Base-by-base conservation (phyloP, 2,797 vertebrate genomes). In the Esox masquinongy region DNA sequence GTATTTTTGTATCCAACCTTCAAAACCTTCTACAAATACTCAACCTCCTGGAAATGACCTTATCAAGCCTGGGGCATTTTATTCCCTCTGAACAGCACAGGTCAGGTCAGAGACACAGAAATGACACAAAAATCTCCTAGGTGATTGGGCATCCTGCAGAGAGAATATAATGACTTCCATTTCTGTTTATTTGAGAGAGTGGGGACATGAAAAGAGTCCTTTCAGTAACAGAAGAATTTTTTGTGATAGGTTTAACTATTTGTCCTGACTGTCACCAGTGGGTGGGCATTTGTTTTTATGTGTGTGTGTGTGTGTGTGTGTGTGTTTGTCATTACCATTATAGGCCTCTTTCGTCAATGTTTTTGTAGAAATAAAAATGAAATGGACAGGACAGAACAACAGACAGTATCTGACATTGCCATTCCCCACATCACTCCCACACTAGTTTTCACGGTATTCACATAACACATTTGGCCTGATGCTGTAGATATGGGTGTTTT, bases 401-500 rank as follows among this genome's bases (percentile, higher is more conserved):
- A 1, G 15, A 50, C 3, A 50, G 49, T 75, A 31, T 19, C 29
- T 36, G 34, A 78, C 77, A 82, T 73, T 22, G 68, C 70, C 77
- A 39, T 84, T 87, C 84, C 80, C 79, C 77, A 81, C 82, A 68
- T 78, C 77, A 73, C 61, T 70, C 72, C 73, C 79, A 69, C 50
- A 66, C 31, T 70, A 70, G 78, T 71, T 80, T 75, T 78, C 76
- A 74, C 74, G 1, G 16, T 72, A 70, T 70, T 86, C 82, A 85
- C 82, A 81, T 83, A 83, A 83, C 73, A 49, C 77, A 24, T 17
- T n/a, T 19, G n/a, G 31, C 34, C 29, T 34, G 7, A 68, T 29
- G 56, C 11, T 68, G 31, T 6, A 68, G 19, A 34, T 29, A 8
- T 36, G 7, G 5, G 47, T 79, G 84, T 72, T 72, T 83, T 61